Evolutionary conservation across 2,113 vertebrate species (phyloP), one percentile per base, ranked within the genome.

Genomic region (Cavia aperea): DNA sequence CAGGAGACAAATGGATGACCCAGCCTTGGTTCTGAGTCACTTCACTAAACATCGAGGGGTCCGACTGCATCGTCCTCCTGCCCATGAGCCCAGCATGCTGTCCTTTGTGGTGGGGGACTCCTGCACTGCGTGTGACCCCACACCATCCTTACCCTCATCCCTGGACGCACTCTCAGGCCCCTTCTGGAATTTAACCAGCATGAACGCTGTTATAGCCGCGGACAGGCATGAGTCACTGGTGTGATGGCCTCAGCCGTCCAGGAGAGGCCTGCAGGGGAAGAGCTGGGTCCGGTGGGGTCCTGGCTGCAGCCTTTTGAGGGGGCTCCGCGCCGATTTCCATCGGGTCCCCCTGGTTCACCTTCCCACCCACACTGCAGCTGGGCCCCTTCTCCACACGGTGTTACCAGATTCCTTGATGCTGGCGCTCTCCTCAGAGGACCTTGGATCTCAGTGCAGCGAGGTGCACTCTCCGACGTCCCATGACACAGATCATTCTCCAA

Each of bases 71-170:
- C 33, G 5, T 16, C 36, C 31, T 19, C 36, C 66, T 15, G 36
- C 66, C 1, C 2, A n/a, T 33, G 65, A n/a, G 15, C 1, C n/a
- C 23, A 21, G 16, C n/a, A 4, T 24, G 4, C n/a, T 1, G 16
- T 15, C 33, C 65, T 65, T 33, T 5, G 16, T 7, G 68, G 68
- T 36, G 21, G 70, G 4, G 4, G 9, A 12, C 9, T 4, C 4
- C 21, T 72, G n/a, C 70, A 4, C 7, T 39, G n/a, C n/a, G 4
- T 36, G 68, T 39, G 39, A 19, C 36, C 6, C 36, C 18, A 3
- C 68, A 2, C 7, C 21, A 8, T 19, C 68, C 19, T n/a, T 39
- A n/a, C 4, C 68, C 18, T 11, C 39, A 26, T 49, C 43, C 13
- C 24, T 8, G 2, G 24, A 26, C 14, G 39, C n/a, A 10, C 36